phyloP scores from a whole-genome alignment of 2,888 invertebrate species.

The Dysmachus trigonus region DNA sequence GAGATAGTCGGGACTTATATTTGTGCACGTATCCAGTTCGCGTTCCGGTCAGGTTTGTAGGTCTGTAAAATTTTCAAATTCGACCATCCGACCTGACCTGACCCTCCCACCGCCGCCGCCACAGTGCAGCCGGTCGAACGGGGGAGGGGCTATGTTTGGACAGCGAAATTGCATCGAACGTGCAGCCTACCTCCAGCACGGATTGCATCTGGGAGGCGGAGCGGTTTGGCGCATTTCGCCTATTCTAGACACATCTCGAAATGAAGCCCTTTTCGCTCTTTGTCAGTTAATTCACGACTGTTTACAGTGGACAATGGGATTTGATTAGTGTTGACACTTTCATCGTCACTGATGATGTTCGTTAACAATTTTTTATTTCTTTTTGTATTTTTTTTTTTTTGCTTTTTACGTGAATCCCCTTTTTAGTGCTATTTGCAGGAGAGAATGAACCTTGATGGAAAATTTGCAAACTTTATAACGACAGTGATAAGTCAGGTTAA shows the following conservation, averaged over 20 bases:
- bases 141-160: not conserved
- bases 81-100: constrained; percentile 11
- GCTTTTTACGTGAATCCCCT: not conserved
- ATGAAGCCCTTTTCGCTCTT: constrained; percentile 11
- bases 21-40: not conserved
- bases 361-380: not conserved
- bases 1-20: not conserved
- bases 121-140: not conserved
- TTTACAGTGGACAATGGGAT: constrained; percentile 31
- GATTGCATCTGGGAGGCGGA: not conserved
- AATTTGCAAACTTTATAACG: not conserved
- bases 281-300: not conserved
- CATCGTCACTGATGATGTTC: constrained; percentile 8
- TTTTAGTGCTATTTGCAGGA: not conserved
- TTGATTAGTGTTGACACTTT: constrained; percentile 40
- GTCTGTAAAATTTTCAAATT: constrained; percentile 21
- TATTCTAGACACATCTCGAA: constrained; percentile 10
- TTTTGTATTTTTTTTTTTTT: not conserved
- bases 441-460: not conserved
- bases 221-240: not conserved
- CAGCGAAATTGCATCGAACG: constrained; percentile 36
- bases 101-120: too few relatives aligned
- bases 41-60: not conserved
- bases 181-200: not conserved
- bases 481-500: not conserved